phyloP scores from a whole-genome alignment of 2,113 vertebrate genomes.

The Formicarius rufipectus region DNA sequence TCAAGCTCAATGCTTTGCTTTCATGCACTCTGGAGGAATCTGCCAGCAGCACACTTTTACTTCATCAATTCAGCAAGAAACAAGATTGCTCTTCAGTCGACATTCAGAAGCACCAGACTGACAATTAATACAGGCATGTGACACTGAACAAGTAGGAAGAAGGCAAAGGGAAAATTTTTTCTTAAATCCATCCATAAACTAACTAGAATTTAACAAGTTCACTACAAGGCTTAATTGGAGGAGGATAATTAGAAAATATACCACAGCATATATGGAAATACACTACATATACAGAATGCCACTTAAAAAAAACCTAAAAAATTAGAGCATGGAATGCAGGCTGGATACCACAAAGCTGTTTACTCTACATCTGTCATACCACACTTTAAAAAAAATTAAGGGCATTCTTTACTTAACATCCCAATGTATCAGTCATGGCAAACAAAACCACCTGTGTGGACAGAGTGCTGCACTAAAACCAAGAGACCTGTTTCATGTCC shows the following conservation, averaged over 20 bases:
- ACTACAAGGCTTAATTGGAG: not conserved
- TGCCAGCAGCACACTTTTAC: constrained; percentile 26
- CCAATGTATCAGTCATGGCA: not conserved
- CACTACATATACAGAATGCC: not conserved
- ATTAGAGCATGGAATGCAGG: not conserved
- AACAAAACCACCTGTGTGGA: not conserved
- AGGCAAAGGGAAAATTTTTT: not conserved
- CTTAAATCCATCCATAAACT: not conserved
- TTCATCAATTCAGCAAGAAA: constrained; percentile 52
- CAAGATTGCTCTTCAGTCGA: constrained; percentile 33
- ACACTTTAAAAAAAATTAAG: not conserved
- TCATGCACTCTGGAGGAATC: not conserved
- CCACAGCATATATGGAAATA: not conserved
- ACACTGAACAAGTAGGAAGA: not conserved
- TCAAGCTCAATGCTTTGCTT: constrained; percentile 12
- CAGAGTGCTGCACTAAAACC: not conserved
- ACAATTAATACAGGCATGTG: constrained; percentile 24
- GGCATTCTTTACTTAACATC: not conserved
- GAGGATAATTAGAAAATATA: not conserved
- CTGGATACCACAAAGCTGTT: not conserved
- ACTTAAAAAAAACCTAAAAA: not conserved
- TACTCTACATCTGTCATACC: not conserved
- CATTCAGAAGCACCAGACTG: constrained; percentile 30
- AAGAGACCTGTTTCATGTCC: not conserved
- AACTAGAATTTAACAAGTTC: not conserved